Evolutionary conservation across 2,113 vertebrate species (phyloP).

Genomic region (Smithornis capensis): DNA sequence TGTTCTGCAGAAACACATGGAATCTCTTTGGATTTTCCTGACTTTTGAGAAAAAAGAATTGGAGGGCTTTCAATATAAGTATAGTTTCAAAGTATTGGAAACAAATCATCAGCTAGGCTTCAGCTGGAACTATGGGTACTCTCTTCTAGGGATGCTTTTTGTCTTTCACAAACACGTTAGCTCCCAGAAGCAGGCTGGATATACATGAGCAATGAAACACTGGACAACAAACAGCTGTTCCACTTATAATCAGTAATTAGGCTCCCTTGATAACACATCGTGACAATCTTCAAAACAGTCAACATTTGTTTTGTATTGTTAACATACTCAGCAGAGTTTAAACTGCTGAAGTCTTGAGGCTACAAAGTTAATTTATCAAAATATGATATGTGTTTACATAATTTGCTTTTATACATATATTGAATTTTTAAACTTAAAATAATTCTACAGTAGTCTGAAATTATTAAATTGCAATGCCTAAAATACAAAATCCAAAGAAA

Average conservation of each 20-base stretch:
- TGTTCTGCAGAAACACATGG: background rate
- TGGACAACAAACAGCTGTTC: constrained; percentile 21
- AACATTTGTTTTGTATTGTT: background rate
- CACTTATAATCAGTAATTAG: constrained; percentile 9
- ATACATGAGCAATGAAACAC: background rate
- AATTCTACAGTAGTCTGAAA: background rate
- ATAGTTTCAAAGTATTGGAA: background rate
- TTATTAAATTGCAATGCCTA: background rate
- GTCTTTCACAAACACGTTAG: background rate
- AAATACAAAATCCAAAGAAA: background rate
- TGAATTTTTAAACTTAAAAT: background rate
- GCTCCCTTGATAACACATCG: background rate
- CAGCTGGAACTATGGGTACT: background rate
- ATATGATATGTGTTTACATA: background rate
- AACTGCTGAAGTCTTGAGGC: background rate
- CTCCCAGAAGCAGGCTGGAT: background rate
- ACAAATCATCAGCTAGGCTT: background rate
- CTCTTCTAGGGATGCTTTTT: background rate
- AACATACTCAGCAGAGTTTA: background rate
- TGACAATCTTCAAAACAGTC: background rate
- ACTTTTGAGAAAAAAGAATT: background rate
- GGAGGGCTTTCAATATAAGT: background rate
- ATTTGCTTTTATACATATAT: background rate
- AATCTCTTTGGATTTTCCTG: background rate
- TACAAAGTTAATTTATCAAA: constrained; percentile 1